Percentiles rank a stretch among this genome's conserved stretches.
Evolutionary conservation across 2,113 vertebrate genomes (phyloP).

Genomic region (Grammomys dolichurus): DNA sequence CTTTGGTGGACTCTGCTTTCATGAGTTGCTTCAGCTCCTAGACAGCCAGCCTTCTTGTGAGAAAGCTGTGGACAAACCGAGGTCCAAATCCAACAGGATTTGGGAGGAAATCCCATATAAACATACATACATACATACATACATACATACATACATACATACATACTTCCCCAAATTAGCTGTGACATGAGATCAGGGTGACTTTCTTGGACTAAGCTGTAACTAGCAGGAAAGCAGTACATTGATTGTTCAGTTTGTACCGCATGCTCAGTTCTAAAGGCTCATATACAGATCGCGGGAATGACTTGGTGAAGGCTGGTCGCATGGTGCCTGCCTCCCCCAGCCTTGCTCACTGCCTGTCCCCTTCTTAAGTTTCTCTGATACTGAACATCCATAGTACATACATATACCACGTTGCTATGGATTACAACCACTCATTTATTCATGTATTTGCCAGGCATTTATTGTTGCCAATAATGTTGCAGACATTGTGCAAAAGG

Average conservation of each 20-base stretch:
- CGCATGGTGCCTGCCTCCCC: background rate
- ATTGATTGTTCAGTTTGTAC: background rate
- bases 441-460: slow-evolving; percentile 11
- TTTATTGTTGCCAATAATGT: background rate
- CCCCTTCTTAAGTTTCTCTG: background rate
- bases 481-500: background rate
- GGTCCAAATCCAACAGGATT: background rate
- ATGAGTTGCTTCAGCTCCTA: background rate
- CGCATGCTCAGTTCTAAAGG: background rate
- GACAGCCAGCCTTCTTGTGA: background rate
- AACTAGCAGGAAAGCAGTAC: background rate
- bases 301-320: background rate
- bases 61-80: background rate
- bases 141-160: background rate
- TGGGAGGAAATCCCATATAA: too few relatives aligned
- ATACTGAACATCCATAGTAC: background rate
- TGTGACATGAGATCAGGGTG: background rate
- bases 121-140: too few relatives aligned
- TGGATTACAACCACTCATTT: background rate
- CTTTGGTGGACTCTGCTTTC: background rate
- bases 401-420: background rate
- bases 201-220: background rate
- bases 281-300: background rate
- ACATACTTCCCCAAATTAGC: background rate
- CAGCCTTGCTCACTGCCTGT: background rate